phyloP scores from a whole-genome alignment of 2,113 vertebrate genomes.

The Seriola quinqueradiata region DNA sequence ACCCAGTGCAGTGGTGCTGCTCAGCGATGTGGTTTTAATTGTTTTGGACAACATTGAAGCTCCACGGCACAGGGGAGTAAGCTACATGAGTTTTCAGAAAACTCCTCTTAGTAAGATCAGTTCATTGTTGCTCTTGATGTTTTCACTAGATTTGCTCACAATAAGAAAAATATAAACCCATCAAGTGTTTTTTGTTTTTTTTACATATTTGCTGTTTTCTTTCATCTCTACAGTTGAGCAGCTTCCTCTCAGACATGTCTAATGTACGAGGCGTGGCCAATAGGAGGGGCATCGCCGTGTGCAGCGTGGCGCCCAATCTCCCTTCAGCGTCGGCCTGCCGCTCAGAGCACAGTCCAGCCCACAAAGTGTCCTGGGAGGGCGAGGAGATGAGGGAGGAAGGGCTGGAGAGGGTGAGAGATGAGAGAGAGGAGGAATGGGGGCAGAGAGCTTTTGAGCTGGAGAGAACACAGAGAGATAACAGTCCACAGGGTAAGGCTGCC shows the following conservation, averaged over 20 bases:
- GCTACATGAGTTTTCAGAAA: not conserved
- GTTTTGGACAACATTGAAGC: not conserved
- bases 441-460: constrained; percentile 77
- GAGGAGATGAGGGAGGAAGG: constrained; percentile 81
- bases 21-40: not conserved
- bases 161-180: not conserved
- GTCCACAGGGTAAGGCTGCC: constrained; percentile 73
- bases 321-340: constrained; percentile 87
- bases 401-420: constrained; percentile 65
- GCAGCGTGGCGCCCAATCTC: constrained; percentile 96
- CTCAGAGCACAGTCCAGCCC: constrained; percentile 89
- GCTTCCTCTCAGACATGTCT: constrained; percentile 90
- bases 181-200: not conserved
- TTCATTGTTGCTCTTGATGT: not conserved
- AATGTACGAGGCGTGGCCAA: constrained; percentile 86
- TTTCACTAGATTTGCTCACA: not conserved
- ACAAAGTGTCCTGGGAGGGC: constrained; percentile 92
- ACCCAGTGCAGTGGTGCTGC: not conserved
- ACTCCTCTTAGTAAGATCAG: not conserved
- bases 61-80: not conserved
- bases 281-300: constrained; percentile 93
- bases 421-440: constrained; percentile 79
- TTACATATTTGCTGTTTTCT: not conserved
- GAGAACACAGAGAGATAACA: constrained; percentile 70
- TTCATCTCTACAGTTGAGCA: constrained; percentile 87